These are phyloP conservation scores for Ataeniobius toweri DNA, from an alignment of 2,797 vertebrate genomes.

Conservation along the genomic window DNA sequence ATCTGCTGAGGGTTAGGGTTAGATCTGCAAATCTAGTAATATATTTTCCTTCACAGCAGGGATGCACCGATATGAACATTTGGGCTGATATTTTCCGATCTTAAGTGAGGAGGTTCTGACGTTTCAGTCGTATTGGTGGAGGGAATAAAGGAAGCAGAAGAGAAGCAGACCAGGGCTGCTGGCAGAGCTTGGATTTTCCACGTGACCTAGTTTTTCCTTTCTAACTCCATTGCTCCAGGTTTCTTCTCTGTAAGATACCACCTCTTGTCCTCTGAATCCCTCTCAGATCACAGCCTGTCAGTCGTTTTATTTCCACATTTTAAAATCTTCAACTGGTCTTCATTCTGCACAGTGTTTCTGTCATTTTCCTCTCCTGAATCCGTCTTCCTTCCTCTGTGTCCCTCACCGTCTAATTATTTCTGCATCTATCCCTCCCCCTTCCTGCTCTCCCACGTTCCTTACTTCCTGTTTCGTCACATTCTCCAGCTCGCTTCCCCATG, in stretches of 20 bases:
- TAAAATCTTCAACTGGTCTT: not conserved
- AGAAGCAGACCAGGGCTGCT: not conserved
- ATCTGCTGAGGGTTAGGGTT: no score
- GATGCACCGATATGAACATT: no score
- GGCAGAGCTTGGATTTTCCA: conserved; percentile 68
- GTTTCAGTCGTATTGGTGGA: no score
- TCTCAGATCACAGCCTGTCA: not conserved
- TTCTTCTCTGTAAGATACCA: conserved; percentile 27
- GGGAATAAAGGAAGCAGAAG: no score
- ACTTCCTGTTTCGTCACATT: conserved; percentile 78
- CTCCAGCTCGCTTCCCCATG: conserved; percentile 69
- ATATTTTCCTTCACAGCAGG: no score
- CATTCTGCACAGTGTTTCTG: not conserved
- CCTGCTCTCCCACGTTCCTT: conserved; percentile 4
- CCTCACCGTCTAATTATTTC: conserved; percentile 25
- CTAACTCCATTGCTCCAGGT: conserved; percentile 31
- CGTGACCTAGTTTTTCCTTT: conserved; percentile 71
- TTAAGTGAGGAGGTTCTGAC: no score
- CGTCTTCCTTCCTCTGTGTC: conserved; percentile 26
- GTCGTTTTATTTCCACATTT: not conserved
- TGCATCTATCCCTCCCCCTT: conserved; percentile 9
- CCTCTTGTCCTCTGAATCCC: not conserved
- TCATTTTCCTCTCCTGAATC: not conserved
- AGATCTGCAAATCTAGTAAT: no score
- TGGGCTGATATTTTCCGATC: no score